Evolutionary conservation across 2,888 invertebrate genomes (phyloP), one percentile per base, ranked within the genome.

Genomic region (Caenorhabditis sp.): DNA sequence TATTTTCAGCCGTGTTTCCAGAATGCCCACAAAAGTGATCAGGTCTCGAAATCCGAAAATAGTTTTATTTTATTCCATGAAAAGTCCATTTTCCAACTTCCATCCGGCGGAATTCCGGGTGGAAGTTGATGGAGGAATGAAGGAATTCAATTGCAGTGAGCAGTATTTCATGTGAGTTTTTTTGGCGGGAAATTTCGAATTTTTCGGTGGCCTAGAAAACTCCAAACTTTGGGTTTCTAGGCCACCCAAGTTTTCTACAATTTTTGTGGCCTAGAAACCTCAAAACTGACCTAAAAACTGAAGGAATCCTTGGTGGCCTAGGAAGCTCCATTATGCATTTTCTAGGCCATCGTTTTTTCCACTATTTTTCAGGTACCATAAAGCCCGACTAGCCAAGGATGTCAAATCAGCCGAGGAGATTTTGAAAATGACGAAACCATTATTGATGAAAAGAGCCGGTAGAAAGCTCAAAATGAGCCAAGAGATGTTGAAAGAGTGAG

Each of bases 131-230:
- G 68, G n/a, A 16, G 49, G 49, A 38, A 5, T 10, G 47, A 14
- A 58, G 26, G n/a, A 58, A 8, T 76, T 68, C 51, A 61, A 51
- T 59, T 76, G 76, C 22, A 68, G 38, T 38, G 76, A 76, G n/a
- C 76, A 76, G 41, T 76, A 58, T 59, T 76, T 68, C 16, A 76
- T 76, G 76, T 76, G 38, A 76, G 59, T 44, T 59, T n/a, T n/a
- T 35, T 59, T 59, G 16, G 31, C n/a, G n/a, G n/a, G n/a, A n/a
- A n/a, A n/a, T n/a, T n/a, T n/a, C n/a, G n/a, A n/a, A n/a, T n/a
- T n/a, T n/a, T 16, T 22, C 31, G 6, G 14, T 26, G 26, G 14
- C n/a, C 16, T 19, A 68, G 35, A 14, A 68, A 68, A 35, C 49
- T 51, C 38, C 38, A 10, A 38, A 35, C 8, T n/a, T 31, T 49